Base-by-base conservation (phyloP, 2,888 invertebrate genomes). In the Nemotelus nigrinus region DNA sequence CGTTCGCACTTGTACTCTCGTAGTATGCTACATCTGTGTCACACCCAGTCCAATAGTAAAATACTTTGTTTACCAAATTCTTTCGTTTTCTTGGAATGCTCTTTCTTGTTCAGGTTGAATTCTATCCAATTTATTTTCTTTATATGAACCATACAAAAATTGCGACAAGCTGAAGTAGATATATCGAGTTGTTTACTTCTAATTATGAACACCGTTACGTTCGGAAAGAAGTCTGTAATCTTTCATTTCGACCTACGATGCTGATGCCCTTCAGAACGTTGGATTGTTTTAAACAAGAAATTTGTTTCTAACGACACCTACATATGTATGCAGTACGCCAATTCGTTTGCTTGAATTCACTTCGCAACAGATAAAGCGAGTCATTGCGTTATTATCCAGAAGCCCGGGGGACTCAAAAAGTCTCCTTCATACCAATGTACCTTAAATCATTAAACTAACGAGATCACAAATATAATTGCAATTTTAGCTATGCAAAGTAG, bases 381-480 rank as follows among this genome's bases (percentile, higher is more conserved):
- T 25, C 25, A 25, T 25, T 25, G 25, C 25, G 25, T 25, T 25
- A 25, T 25, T 25, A 25, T 25, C 25, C 25, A 25, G 25, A 25
- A 25, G 25, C 25, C 25, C 25, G 25, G 25, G 25, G 25, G 25
- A 25, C 25, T 25, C 25, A 25, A 25, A 25, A 25, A 25, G 25
- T 25, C 25, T n/a, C 25, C 41, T 60, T 8, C 2, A 7, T 60
- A 43, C 7, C n/a, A 25, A 60, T 60, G 60, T 60, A 25, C 41
- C 48, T 5, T 48, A 68, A 68, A 48, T 48, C 63, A 68, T 48
- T 48, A 68, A 47, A 65, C 44, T 65, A 68, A 68, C 67, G 48
- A 68, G 67, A 6, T n/a, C 6, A 5, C 67, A 25, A 25, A 8
- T n/a, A 68, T 25, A 68, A 3, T 8, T n/a, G 67, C 41, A 68